Conservation (phyloP, 2,888 invertebrate species). For the Meganola albula region DNA sequence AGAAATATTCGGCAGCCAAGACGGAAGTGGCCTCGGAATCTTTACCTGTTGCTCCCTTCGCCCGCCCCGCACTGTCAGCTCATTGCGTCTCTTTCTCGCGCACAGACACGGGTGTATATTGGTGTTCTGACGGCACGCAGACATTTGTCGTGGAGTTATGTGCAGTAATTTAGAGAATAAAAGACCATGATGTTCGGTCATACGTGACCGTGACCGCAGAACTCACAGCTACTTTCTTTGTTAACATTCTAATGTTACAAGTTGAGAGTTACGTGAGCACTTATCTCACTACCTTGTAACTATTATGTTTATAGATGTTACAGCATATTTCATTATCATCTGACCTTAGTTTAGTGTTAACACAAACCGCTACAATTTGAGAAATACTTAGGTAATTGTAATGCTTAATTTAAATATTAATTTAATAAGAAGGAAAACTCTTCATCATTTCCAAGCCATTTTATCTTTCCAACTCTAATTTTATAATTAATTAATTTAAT, state of each 20-base stretch:
- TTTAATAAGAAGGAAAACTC: too few relatives aligned
- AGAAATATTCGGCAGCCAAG: conserved; percentile 78
- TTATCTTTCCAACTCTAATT: too few relatives aligned
- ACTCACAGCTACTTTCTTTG: conserved; percentile 61
- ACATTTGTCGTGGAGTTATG: conserved; percentile 58
- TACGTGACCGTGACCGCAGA: conserved; percentile 71
- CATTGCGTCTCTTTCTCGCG: conserved; percentile 54
- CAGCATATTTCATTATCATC: conserved; percentile 4
- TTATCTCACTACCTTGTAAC: conserved; percentile 13
- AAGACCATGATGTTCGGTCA: conserved; percentile 59
- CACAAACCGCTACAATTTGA: too few relatives aligned
- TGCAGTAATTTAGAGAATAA: conserved; percentile 69
- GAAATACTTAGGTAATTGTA: too few relatives aligned
- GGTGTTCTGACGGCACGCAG: conserved; percentile 46
- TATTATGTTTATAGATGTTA: conserved; percentile 5
- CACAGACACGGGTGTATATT: conserved; percentile 32
- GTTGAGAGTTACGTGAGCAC: conserved; percentile 28
- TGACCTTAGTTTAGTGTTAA: too few relatives aligned
- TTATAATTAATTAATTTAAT: too few relatives aligned
- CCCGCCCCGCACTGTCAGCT: conserved; percentile 57
- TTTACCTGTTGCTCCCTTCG: conserved; percentile 78
- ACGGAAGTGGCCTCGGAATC: conserved; percentile 79
- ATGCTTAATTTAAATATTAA: too few relatives aligned
- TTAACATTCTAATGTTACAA: conserved; percentile 36
- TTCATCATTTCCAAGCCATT: too few relatives aligned